Evolutionary conservation across 1,140 invertebrate genomes (phyloP).

Genomic region (Caenorhabditis briggsae): DNA sequence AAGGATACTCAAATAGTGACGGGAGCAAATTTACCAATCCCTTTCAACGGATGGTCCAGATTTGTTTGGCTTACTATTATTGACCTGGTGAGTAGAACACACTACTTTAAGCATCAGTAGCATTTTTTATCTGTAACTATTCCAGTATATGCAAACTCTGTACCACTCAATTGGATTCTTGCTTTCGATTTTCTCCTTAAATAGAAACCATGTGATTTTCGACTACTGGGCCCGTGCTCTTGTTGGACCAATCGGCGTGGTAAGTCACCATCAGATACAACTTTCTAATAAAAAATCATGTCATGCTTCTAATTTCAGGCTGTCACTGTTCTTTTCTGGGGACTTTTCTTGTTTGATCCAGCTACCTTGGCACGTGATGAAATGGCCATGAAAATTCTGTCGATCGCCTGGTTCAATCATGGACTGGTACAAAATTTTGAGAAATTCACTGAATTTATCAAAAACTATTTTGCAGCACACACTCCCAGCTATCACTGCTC

Average conservation of each 20-base stretch:
- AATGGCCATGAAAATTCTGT: conserved; percentile 65
- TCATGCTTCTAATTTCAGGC: conserved; percentile 65
- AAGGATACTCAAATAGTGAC: conserved; percentile 58
- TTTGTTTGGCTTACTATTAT: conserved; percentile 73
- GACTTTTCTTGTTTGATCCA: conserved; percentile 67
- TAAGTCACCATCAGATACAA: conserved; percentile 17
- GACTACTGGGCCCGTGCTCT: conserved; percentile 65
- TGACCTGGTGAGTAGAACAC: conserved; percentile 61
- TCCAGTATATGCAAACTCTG: conserved; percentile 43
- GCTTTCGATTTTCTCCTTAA: neutral
- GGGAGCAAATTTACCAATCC: conserved; percentile 59
- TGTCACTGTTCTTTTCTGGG: conserved; percentile 70
- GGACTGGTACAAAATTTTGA: conserved; percentile 58
- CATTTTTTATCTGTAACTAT: neutral
- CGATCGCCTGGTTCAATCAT: conserved; percentile 69
- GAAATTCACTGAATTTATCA: neutral
- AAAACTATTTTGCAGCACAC: conserved; percentile 65
- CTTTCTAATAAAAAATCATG: too few relatives aligned
- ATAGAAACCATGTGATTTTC: conserved; percentile 42
- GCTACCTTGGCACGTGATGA: conserved; percentile 65
- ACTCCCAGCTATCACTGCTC: conserved; percentile 65
- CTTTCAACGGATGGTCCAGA: conserved; percentile 64
- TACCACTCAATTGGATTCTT: conserved; percentile 52
- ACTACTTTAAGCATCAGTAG: neutral
- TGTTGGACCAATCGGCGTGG: conserved; percentile 67